Conservation (phyloP, 1,140 invertebrate genomes). For the Drusus annulatus region DNA sequence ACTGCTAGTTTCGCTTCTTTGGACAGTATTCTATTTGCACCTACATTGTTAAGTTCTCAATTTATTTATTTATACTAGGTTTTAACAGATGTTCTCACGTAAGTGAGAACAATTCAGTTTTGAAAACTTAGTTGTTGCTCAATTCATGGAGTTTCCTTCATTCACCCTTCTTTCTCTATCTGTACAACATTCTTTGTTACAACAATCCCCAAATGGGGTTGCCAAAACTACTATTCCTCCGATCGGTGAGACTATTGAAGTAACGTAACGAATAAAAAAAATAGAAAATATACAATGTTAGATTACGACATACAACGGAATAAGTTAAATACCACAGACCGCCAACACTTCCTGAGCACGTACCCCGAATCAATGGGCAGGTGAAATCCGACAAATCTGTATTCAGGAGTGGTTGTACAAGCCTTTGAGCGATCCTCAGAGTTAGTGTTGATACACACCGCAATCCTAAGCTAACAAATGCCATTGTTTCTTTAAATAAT, state of each 20-base stretch:
- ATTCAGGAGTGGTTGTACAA: conserved; percentile 14
- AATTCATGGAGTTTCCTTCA: no score
- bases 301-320: background rate
- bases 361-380: conserved; percentile 27
- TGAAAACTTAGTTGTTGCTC: no score
- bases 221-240: background rate
- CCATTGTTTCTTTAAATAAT: conserved; percentile 18
- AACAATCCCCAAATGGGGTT: background rate
- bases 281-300: background rate
- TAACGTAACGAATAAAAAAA: background rate
- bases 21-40: no score
- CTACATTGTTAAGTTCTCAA: no score
- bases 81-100: no score
- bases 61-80: no score
- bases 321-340: background rate
- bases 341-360: conserved; percentile 17
- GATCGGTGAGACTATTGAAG: background rate
- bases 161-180: no score
- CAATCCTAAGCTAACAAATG: background rate
- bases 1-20: no score
- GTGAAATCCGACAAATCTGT: conserved; percentile 10
- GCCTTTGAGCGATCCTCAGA: conserved; percentile 6
- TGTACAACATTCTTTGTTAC: no score
- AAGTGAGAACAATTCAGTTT: no score
- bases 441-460: no score